Base-by-base conservation (phyloP, 2,888 invertebrate genomes). In the Biston stratarius region DNA sequence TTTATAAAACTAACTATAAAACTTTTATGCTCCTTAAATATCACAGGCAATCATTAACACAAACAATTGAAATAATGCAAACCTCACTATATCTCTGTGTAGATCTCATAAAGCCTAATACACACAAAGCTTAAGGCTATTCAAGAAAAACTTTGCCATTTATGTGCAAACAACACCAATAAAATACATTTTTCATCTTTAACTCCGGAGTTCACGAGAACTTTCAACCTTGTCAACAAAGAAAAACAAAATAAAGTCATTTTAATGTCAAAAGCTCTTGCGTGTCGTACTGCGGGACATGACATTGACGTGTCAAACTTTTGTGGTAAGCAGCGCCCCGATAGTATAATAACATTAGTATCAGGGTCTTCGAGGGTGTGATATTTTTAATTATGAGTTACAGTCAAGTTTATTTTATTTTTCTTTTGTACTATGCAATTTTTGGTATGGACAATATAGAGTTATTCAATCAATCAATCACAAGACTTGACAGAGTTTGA, bases 181-280 rank as follows among this genome's bases (percentile, higher is more conserved):
- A 62, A 62, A 62, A 59, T 45, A 62, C 62, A 67, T 62, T 62
- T 67, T 67, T 62, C 59, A 67, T 67, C 62, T 67, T 24, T 44
- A 62, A 59, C 62, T 62, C 59, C 58, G 48, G 53, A 48, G 59
- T 53, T 62, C 59, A 62, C 44, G 62, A 62, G 52, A 67, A 67
- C 52, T 67, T 66, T 59, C 53, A 66, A 66, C 65, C 36, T 59
- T 59, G 67, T 68, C 64, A 61, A 68, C 57, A 60, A 68, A 61
- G 59, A 57, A 64, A 68, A 68, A 67, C 67, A 63, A 67, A 62
- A 67, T 67, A 63, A 68, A 68, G 57, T 64, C 60, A 61, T 64
- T 64, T 68, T 64, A 60, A 64, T 68, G 61, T 61, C 68, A 47
- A 64, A 61, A 45, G 58, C 57, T 60, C 56, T 63, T 64, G 63